A percentile compares a stretch with the other conserved stretches of the same genome.
Evolutionary conservation across 2,797 vertebrate species (phyloP).

Genomic region (Simalia tracyae): DNA sequence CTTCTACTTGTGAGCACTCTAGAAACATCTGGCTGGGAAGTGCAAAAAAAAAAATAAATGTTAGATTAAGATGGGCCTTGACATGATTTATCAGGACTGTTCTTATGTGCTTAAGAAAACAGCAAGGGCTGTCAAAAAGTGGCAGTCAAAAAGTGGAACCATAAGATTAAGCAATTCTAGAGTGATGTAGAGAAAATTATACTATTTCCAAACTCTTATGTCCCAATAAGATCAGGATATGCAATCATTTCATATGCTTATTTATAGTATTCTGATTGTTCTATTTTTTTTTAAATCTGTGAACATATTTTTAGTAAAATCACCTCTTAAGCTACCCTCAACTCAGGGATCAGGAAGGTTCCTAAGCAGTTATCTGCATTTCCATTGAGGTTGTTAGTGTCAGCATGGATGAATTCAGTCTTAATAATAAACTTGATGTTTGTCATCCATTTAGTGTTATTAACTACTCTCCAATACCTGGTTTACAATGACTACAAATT

Average conservation of each 20-base stretch:
- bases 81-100: not conserved
- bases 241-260: not conserved
- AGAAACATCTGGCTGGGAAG: not conserved
- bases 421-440: not conserved
- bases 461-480: not conserved
- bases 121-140: not conserved
- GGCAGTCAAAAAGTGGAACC: not conserved
- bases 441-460: not conserved
- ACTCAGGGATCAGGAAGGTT: not conserved
- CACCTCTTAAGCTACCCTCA: not conserved
- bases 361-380: not conserved
- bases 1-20: not conserved
- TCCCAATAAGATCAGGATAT: not conserved
- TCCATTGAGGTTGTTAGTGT: not conserved
- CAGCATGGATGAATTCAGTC: not conserved
- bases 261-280: not conserved
- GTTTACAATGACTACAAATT: not conserved
- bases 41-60: not conserved
- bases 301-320: not conserved
- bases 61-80: not conserved
- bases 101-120: too few relatives aligned
- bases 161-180: not conserved
- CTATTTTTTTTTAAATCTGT: not conserved
- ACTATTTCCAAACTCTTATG: not conserved
- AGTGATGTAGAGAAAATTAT: not conserved